These are phyloP conservation scores for Caenorhabditis sp. DNA, from an alignment of 2,888 invertebrate genomes.

Conservation along the genomic window DNA sequence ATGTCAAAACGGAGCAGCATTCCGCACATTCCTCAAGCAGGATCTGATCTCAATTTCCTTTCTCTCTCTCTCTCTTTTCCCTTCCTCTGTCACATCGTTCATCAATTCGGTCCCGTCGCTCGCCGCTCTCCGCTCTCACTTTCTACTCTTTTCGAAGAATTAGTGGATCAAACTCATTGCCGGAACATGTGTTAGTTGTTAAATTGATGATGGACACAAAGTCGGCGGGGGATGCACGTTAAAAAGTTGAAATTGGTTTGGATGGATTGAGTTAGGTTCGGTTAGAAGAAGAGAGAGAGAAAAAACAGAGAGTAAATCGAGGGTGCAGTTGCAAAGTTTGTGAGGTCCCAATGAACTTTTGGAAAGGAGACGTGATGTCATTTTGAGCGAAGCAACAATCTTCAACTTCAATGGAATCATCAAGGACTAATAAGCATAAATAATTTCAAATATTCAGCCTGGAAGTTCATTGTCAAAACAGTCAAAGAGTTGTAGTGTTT, in stretches of 20 bases:
- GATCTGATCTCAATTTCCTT: neutral
- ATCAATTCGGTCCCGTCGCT: conserved; percentile 26
- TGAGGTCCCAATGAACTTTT: too few species aligned
- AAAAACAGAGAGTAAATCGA: too few species aligned
- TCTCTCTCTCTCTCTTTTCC: conserved; percentile 18
- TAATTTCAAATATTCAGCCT: too few species aligned
- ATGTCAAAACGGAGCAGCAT: conserved; percentile 44
- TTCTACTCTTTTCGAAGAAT: conserved; percentile 9
- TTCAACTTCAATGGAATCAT: too few species aligned
- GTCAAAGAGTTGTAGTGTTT: too few species aligned
- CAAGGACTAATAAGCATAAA: too few species aligned
- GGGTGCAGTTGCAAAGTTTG: too few species aligned
- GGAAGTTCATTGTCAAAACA: too few species aligned
- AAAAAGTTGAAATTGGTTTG: neutral
- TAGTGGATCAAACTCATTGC: conserved; percentile 25
- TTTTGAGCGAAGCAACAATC: too few species aligned
- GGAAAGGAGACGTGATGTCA: too few species aligned
- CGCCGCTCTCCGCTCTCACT: neutral
- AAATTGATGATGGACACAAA: neutral
- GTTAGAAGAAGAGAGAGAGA: too few species aligned
- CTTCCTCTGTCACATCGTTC: conserved; percentile 49
- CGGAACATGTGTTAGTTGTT: conserved; percentile 44
- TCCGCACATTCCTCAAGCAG: conserved; percentile 52
- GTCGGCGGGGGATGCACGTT: conserved; percentile 11
- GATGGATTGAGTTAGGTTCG: too few species aligned